Percentiles rank a stretch among this genome's conserved stretches.
phyloP scores from a whole-genome alignment of 2,888 invertebrate genomes.

The Dioctria rufipes region DNA sequence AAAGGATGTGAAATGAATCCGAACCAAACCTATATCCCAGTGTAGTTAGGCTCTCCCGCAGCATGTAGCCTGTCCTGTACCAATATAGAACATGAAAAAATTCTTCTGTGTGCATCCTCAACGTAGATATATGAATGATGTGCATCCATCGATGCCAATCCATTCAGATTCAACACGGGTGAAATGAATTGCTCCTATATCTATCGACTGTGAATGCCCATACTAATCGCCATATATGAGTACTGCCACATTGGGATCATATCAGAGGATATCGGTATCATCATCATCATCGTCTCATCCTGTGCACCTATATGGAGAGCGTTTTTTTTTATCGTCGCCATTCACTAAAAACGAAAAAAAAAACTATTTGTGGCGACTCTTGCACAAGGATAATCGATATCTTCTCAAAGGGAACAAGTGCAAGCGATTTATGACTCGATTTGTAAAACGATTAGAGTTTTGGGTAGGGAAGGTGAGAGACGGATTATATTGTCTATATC shows the following conservation, averaged over 20 bases:
- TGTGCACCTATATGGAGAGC: neutral
- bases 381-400: slow-evolving; percentile 18
- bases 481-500: slow-evolving; percentile 8
- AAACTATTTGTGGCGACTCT: slow-evolving; percentile 41
- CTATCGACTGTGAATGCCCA: slow-evolving; percentile 21
- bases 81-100: slow-evolving; percentile 18
- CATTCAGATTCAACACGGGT: neutral
- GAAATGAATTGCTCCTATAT: neutral
- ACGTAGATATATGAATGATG: neutral
- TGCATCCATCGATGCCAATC: slow-evolving; percentile 25
- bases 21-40: neutral
- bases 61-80: neutral
- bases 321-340: slow-evolving; percentile 12
- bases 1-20: slow-evolving; percentile 49
- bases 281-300: neutral
- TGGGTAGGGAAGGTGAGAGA: no score
- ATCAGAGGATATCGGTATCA: slow-evolving; percentile 13
- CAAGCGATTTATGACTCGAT: slow-evolving; percentile 49
- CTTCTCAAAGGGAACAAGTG: slow-evolving; percentile 24
- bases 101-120: slow-evolving; percentile 31
- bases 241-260: slow-evolving; percentile 6
- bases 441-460: slow-evolving; percentile 2
- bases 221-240: slow-evolving; percentile 30
- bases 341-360: slow-evolving; percentile 12
- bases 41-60: no score